Percentiles rank a stretch among this genome's conserved stretches.
Conservation (phyloP, 2,113 vertebrate species). For the Vombatus ursinus region DNA sequence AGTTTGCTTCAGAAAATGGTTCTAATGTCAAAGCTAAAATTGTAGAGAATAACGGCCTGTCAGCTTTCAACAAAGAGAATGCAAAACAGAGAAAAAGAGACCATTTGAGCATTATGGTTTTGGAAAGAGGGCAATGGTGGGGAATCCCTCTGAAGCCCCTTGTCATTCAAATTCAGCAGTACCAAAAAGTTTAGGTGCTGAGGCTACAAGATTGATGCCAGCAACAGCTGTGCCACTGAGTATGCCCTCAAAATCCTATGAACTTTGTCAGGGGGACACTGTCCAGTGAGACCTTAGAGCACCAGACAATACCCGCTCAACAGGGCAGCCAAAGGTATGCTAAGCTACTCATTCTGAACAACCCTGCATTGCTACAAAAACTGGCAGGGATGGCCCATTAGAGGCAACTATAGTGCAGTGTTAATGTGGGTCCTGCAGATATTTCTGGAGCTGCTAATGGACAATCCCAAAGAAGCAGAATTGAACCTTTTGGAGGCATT, state of each 20-base stretch:
- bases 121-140: not conserved
- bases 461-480: not conserved
- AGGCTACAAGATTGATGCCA: not conserved
- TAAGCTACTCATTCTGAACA: not conserved
- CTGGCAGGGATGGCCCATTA: not conserved
- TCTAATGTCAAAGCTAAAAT: not conserved
- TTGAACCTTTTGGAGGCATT: not conserved
- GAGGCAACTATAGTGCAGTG: not conserved
- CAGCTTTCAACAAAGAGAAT: not conserved
- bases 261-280: not conserved
- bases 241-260: not conserved
- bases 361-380: not conserved
- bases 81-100: not conserved
- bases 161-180: not conserved
- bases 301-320: not conserved
- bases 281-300: not conserved
- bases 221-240: not conserved
- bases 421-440: not conserved
- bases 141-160: not conserved
- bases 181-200: not conserved
- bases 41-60: not conserved
- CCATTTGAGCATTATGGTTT: not conserved
- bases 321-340: not conserved
- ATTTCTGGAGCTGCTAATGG: not conserved
- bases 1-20: not conserved